Evolutionary conservation across 2,888 invertebrate species (phyloP), one percentile per base, ranked within the genome.

Genomic region (Drosophila birchii): DNA sequence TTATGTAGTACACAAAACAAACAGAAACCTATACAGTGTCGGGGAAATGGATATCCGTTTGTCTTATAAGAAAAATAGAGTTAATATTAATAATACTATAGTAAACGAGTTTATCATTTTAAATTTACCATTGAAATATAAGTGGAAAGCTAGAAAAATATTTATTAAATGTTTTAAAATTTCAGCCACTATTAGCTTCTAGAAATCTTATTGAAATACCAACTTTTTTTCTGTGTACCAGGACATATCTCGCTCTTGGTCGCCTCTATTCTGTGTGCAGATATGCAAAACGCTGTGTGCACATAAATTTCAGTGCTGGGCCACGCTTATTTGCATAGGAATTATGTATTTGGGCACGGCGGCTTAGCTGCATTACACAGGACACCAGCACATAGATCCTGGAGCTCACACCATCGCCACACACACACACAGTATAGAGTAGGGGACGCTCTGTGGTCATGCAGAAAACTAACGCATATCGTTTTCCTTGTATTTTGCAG

Each of bases 311-410:
- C 60, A 79, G 62, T 74, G 81, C 73, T 74, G 76, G 82, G 76
- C 85, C 79, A 74, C 75, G 81, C 84, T 85, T 85, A 85, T 85
- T 85, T 85, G 84, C 87, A 85, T 85, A 85, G 84, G 84, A 85
- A 85, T 85, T 85, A 85, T 85, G 87, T 85, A 85, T 87, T 85
- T 85, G 84, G 85, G 80, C 80, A 87, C 69, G 68, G 75, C 71
- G 86, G 81, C 80, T 87, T 85, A 82, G 85, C 87, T 79, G 82
- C 79, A 85, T 82, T 82, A 87, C 77, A 77, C 87, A 70, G 68
- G 55, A 61, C 60, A 86, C 64, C 62, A 73, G 45, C 47, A 63
- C 56, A 61, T 43, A 61, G 60, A 55, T 63, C 70, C 63, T 51
- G 51, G 20, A 51, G 69, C 26, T 26, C 26, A 26, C 26, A 26